Percentiles rank a stretch among this genome's conserved stretches.
These are phyloP conservation scores for Daboia siamensis DNA, from an alignment of 2,113 vertebrate species.

Conservation along the genomic window DNA sequence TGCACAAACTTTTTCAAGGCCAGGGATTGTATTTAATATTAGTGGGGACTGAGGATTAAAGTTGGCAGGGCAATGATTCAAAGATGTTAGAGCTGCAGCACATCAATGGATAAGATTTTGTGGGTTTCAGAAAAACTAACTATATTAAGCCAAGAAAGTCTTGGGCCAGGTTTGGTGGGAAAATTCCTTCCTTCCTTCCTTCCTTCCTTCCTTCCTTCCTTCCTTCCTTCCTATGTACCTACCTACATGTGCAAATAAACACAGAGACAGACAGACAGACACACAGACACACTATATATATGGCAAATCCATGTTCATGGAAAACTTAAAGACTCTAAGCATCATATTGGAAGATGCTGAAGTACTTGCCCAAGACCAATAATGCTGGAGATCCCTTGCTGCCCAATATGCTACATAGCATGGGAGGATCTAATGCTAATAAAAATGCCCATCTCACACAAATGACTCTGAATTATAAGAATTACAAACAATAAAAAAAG, in stretches of 20 bases:
- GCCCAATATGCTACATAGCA: background rate
- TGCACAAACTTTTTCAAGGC: background rate
- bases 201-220: background rate
- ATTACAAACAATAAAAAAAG: background rate
- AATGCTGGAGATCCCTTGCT: no score
- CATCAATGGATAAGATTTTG: background rate
- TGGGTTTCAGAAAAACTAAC: background rate
- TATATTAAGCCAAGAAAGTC: no score
- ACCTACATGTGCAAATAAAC: background rate
- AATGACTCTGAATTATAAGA: background rate
- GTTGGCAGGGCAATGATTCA: background rate
- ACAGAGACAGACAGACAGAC: no score
- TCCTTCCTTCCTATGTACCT: background rate
- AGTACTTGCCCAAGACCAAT: no score
- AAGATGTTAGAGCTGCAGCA: background rate
- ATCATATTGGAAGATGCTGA: no score
- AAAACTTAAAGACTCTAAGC: background rate
- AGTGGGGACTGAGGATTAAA: background rate
- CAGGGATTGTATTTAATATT: background rate
- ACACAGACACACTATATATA: no score
- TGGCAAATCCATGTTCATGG: no score
- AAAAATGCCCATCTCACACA: background rate
- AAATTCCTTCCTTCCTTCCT: background rate
- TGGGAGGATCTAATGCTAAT: background rate
- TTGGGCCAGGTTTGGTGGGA: no score